Evolutionary conservation across 1,140 invertebrate genomes (phyloP).

Genomic region (Drosophila neocordata): DNA sequence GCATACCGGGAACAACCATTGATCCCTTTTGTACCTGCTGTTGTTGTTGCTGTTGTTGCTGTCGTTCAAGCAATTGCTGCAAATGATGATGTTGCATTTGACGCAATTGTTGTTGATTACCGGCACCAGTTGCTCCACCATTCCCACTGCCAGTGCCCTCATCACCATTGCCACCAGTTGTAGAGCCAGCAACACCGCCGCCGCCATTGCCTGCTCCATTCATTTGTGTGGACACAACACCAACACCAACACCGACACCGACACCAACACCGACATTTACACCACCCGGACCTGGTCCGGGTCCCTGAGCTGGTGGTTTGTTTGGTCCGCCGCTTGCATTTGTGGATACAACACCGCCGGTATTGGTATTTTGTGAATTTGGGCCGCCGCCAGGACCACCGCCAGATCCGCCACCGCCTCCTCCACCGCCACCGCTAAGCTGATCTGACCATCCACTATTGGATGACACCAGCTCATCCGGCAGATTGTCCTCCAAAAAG

Average conservation of each 20-base stretch:
- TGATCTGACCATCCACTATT: constrained; percentile 87
- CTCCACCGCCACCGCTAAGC: constrained; percentile 84
- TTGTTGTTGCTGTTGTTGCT: constrained; percentile 43
- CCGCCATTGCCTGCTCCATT: constrained; percentile 86
- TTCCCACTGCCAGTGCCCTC: constrained; percentile 82
- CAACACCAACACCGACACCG: constrained; percentile 56
- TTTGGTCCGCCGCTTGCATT: constrained; percentile 63
- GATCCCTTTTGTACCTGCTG: constrained; percentile 87
- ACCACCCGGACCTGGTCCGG: constrained; percentile 86
- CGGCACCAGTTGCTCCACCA: constrained; percentile 83
- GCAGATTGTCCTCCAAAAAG: constrained; percentile 95
- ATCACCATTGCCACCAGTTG: constrained; percentile 83
- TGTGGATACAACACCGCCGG: constrained; percentile 29
- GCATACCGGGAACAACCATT: constrained; percentile 88
- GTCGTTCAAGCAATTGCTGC: constrained; percentile 78
- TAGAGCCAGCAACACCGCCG: constrained; percentile 83
- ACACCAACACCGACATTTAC: constrained; percentile 82
- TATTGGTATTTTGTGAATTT: constrained; percentile 79
- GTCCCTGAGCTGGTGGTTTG: constrained; percentile 87
- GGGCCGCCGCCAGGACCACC: constrained; percentile 85
- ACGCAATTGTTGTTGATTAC: constrained; percentile 62
- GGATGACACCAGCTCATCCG: constrained; percentile 93
- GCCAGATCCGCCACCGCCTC: constrained; percentile 88
- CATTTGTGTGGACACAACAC: constrained; percentile 85
- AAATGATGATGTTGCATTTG: constrained; percentile 84